Evolutionary conservation across 1,140 invertebrate species (phyloP), one percentile per base, ranked within the genome.

Genomic region (Bicyclus anynana): DNA sequence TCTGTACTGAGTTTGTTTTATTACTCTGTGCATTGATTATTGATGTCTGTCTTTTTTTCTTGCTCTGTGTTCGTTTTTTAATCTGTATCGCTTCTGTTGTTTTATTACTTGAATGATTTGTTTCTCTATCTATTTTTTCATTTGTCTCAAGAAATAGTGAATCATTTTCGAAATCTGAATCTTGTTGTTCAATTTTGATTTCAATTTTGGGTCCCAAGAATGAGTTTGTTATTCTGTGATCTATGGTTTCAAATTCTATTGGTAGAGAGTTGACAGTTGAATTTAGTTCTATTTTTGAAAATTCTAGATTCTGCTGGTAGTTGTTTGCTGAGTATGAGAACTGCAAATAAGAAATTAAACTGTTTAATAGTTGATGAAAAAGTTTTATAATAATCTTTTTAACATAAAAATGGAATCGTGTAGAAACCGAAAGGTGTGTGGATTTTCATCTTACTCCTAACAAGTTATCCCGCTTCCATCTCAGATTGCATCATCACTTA

Each of bases 131-230:
- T 7, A 48, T 57, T 33, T 63, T 49, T 16, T 65, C 73, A 37
- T 63, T 69, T 10, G 67, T 47, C 12, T 68, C 33, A 0, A 65
- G 46, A 7, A 74, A 56, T 12, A 68, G 61, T 1, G 60, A 4
- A 18, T 74, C 65, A 5, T 51, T 47, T 21, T 79, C 74, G 1
- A 38, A 27, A 20, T 74, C 74, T 0, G 63, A 67, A 27, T 12
- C 54, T 5, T 40, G 2, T 2, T 67, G 37, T 63, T 82, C 75
- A 0, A 76, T 54, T 66, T 83, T 80, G 0, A 82, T 20, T 42
- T 81, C 74, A 1, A 66, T 75, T 29, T 60, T 49, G 0, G 70
- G 33, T 44, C 72, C 60, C 2, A 59, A 49, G 4, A 18, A 5
- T 50, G 26, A 13, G 29, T 20, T 26, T 5, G 48, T 29, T 5